Conservation (phyloP, 2,113 vertebrate genomes). For the Clarias magur region DNA sequence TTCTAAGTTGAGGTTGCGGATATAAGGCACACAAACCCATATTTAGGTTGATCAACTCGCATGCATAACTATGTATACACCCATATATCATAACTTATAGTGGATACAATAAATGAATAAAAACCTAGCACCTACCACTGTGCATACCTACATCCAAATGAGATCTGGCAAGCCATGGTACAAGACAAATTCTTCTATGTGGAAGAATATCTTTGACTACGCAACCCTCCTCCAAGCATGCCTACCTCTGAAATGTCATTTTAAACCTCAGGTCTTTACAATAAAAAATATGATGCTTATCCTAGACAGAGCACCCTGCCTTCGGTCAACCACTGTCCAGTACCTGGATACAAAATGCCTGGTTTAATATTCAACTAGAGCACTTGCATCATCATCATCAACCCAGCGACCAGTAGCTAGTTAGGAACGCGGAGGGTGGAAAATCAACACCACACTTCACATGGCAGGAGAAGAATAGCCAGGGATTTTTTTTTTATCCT, state of each 20-base stretch:
- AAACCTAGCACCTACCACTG: neutral
- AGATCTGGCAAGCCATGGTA: neutral
- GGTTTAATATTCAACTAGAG: neutral
- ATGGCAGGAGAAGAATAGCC: neutral
- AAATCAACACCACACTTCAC: neutral
- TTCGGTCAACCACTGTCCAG: neutral
- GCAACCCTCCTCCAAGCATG: neutral
- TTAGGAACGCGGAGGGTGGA: neutral
- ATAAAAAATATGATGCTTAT: neutral
- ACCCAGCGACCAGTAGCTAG: neutral
- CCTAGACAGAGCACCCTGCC: neutral
- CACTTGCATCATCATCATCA: neutral
- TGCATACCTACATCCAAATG: neutral
- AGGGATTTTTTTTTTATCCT: neutral
- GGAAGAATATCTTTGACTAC: neutral
- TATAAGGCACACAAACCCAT: constrained; percentile 32
- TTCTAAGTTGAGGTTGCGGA: constrained; percentile 24
- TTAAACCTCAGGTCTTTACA: neutral
- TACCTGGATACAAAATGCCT: neutral
- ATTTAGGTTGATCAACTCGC: constrained; percentile 43
- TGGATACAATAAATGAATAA: neutral
- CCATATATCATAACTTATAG: too few relatives aligned
- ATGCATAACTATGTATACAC: too few relatives aligned
- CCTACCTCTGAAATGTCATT: constrained; percentile 57
- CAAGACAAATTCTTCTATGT: neutral